Evolutionary conservation across 2,113 vertebrate genomes (phyloP).

Genomic region (Eubucco bourcierii): DNA sequence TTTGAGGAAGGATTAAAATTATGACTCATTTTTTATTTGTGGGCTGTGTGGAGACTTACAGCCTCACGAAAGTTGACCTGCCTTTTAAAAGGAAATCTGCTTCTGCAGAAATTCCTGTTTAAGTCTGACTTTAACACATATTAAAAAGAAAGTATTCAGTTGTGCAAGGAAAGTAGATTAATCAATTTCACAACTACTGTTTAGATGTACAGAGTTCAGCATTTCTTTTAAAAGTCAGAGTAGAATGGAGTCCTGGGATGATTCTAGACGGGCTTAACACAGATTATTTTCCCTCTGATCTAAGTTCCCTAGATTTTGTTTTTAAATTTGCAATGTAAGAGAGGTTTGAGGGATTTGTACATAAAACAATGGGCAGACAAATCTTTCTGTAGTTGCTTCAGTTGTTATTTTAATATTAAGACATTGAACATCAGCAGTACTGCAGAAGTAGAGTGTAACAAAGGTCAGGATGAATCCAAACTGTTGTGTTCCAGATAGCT

Average conservation of each 20-base stretch:
- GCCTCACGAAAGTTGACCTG: not conserved
- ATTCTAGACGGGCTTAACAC: not conserved
- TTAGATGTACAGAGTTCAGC: not conserved
- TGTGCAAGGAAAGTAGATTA: not conserved
- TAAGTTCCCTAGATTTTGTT: not conserved
- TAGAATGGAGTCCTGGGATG: not conserved
- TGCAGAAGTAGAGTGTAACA: not conserved
- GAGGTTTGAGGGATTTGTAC: not conserved
- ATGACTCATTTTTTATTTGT: not conserved
- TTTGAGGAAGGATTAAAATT: not conserved
- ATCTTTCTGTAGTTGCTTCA: not conserved
- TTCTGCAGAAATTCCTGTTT: not conserved
- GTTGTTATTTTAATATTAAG: not conserved
- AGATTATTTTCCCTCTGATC: not conserved
- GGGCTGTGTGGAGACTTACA: not conserved
- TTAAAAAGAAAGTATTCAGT: not conserved
- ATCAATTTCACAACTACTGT: not conserved
- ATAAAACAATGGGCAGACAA: not conserved
- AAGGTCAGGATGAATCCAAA: not conserved
- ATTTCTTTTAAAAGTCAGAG: not conserved
- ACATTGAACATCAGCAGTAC: not conserved
- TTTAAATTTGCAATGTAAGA: not conserved
- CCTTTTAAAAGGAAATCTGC: not conserved
- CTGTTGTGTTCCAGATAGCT: not conserved
- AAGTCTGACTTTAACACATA: not conserved